These are phyloP conservation scores for Parelbella ahira DNA, from an alignment of 2,888 invertebrate genomes.

Conservation along the genomic window DNA sequence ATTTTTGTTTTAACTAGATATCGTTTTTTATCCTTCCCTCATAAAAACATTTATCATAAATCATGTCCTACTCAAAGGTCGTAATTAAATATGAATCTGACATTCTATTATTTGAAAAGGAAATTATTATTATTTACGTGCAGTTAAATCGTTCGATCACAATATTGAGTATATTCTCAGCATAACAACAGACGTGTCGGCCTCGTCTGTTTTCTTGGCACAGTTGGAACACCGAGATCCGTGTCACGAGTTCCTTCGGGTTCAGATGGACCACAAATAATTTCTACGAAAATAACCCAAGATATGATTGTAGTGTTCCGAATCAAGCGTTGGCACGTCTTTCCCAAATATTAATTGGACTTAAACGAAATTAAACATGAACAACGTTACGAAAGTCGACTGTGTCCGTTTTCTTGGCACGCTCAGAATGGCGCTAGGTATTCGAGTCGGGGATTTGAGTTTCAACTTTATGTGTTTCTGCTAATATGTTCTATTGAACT, in stretches of 20 bases:
- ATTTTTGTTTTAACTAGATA: too few relatives aligned
- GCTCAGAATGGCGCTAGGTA: neutral
- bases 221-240: conserved; percentile 10
- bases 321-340: conserved; percentile 7
- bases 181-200: conserved; percentile 4
- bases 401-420: conserved; percentile 6
- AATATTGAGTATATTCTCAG: neutral
- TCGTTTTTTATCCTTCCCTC: too few relatives aligned
- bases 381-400: neutral
- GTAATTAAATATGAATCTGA: too few relatives aligned
- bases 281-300: conserved; percentile 6
- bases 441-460: too few relatives aligned
- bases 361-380: conserved; percentile 3
- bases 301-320: conserved; percentile 7
- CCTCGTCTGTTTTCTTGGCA: conserved; percentile 11
- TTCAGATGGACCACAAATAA: conserved; percentile 3
- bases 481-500: too few relatives aligned
- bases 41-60: too few relatives aligned
- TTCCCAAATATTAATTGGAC: conserved; percentile 4
- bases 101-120: too few relatives aligned
- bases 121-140: too few relatives aligned
- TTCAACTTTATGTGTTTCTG: too few relatives aligned
- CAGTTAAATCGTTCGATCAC: too few relatives aligned
- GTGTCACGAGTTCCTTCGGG: conserved; percentile 16
- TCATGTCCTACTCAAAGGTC: too few relatives aligned